Evolutionary conservation across 2,888 invertebrate genomes (phyloP).

Genomic region (Heteromyza rotundicornis): DNA sequence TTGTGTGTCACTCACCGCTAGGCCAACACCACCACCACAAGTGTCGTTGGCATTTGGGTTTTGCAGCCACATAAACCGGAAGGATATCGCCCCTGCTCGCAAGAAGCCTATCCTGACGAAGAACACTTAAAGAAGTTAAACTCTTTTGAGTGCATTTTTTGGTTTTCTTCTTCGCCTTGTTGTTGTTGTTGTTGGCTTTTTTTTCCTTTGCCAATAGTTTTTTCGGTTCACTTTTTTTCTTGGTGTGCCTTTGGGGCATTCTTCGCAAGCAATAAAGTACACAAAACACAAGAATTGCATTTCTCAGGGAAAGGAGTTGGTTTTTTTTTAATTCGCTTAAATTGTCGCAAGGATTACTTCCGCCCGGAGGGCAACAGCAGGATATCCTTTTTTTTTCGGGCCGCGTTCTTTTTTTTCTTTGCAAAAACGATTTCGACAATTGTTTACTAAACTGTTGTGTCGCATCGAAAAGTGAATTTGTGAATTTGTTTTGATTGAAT

Average conservation of each 20-base stretch:
- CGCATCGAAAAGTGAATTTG: constrained; percentile 51
- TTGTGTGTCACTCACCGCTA: constrained; percentile 3
- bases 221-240: too few species aligned
- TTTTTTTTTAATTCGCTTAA: constrained; percentile 49
- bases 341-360: constrained; percentile 34
- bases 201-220: neutral
- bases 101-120: constrained; percentile 23
- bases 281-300: constrained; percentile 5
- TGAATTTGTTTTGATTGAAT: constrained; percentile 45
- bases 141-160: constrained; percentile 42
- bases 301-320: neutral
- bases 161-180: neutral
- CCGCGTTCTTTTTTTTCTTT: too few species aligned
- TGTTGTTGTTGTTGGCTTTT: too few species aligned
- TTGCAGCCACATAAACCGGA: constrained; percentile 32
- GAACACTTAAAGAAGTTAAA: constrained; percentile 53
- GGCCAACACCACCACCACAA: constrained; percentile 45
- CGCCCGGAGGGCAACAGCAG: constrained; percentile 5
- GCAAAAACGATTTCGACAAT: constrained; percentile 30
- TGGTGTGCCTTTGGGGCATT: constrained; percentile 8
- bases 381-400: constrained; percentile 8
- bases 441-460: constrained; percentile 46
- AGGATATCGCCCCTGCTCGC: constrained; percentile 35
- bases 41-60: constrained; percentile 53
- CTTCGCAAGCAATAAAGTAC: neutral